Evolutionary conservation across 2,113 vertebrate genomes (phyloP).

Genomic region (Bos taurus): ARS-UCD2.0 NC_037333.1:8345501-8346000

Average conservation of each 20-base stretch:
- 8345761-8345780: background rate
- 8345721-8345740: background rate
- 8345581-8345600: background rate
- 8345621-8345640: background rate
- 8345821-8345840: background rate
- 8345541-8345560: no score
- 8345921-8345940: background rate
- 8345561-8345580: background rate
- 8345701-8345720: background rate
- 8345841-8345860: background rate
- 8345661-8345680: background rate
- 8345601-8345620: background rate
- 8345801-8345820: background rate
- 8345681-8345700: background rate
- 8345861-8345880: background rate
- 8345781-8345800: background rate
- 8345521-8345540: background rate
- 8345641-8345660: background rate
- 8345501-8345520: background rate
- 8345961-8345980: background rate
- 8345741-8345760: background rate
- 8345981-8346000: background rate
- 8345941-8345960: background rate
- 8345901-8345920: background rate
- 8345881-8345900: background rate